Percentiles rank a stretch among this genome's conserved stretches.
These are phyloP conservation scores for Notiomystis cincta DNA, from an alignment of 2,113 vertebrate genomes.

Conservation along the genomic window DNA sequence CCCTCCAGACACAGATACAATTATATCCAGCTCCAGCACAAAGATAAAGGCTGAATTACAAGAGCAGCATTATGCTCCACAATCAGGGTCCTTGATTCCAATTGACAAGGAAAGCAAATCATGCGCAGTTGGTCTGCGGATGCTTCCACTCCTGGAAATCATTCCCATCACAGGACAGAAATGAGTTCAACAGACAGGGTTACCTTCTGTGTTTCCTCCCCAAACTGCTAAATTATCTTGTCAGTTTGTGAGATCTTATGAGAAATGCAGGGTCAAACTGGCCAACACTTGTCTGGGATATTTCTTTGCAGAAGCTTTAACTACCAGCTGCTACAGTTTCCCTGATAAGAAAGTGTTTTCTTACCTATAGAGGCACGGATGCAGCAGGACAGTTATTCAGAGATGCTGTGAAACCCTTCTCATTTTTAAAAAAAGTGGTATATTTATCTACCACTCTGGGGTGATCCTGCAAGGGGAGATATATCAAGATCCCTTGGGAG, in stretches of 20 bases:
- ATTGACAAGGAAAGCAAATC: background rate
- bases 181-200: background rate
- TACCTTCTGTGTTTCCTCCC: background rate
- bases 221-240: background rate
- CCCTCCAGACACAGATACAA: slow-evolving; percentile 46
- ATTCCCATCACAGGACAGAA: background rate
- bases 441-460: background rate
- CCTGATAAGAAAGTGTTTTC: slow-evolving; percentile 18
- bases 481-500: background rate
- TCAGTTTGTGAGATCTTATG: background rate
- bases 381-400: background rate
- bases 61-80: slow-evolving; percentile 36
- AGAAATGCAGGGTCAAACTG: background rate
- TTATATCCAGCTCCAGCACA: slow-evolving; percentile 38
- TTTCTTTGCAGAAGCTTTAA: slow-evolving; percentile 1
- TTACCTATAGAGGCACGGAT: background rate
- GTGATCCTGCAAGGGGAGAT: background rate
- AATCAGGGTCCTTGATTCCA: slow-evolving; percentile 12
- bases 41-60: slow-evolving; percentile 56
- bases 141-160: background rate
- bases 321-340: background rate
- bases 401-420: background rate
- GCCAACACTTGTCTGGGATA: background rate
- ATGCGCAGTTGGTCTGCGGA: background rate
- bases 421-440: background rate